Evolutionary conservation across 2,888 invertebrate species (phyloP).

Genomic region (Nemoura dubitans): DNA sequence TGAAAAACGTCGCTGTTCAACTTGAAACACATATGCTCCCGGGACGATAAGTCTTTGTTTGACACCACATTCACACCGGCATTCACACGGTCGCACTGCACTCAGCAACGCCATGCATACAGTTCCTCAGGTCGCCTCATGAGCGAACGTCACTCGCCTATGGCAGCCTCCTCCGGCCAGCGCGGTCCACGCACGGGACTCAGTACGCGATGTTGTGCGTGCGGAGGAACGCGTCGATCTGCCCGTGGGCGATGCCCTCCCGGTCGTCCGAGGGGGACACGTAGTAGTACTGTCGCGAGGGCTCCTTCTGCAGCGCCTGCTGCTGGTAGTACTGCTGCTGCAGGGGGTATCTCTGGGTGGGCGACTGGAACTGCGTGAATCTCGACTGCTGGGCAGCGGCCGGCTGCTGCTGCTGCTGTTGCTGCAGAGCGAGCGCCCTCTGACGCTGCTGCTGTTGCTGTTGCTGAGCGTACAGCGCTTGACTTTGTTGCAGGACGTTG

Average conservation of each 20-base stretch:
- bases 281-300: slow-evolving; percentile 67
- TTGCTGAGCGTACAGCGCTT: slow-evolving; percentile 71
- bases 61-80: slow-evolving; percentile 35
- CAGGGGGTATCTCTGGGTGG: slow-evolving; percentile 57
- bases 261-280: slow-evolving; percentile 51
- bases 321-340: slow-evolving; percentile 53
- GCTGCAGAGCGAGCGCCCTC: slow-evolving; percentile 63
- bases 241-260: slow-evolving; percentile 68
- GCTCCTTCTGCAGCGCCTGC: slow-evolving; percentile 55
- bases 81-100: slow-evolving; percentile 39
- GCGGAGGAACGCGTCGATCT: slow-evolving; percentile 83
- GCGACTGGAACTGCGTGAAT: slow-evolving; percentile 55
- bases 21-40: slow-evolving; percentile 20
- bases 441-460: slow-evolving; percentile 75
- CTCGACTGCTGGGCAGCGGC: slow-evolving; percentile 24
- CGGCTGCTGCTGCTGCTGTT: slow-evolving; percentile 58
- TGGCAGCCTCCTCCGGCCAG: not conserved
- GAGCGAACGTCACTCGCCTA: slow-evolving; percentile 13
- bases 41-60: slow-evolving; percentile 17
- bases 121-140: not conserved
- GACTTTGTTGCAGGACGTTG: slow-evolving; percentile 70
- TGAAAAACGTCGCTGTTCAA: slow-evolving; percentile 19
- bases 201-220: slow-evolving; percentile 60
- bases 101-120: not conserved
- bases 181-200: slow-evolving; percentile 3